phyloP scores from a whole-genome alignment of 2,888 invertebrate genomes.

The Acronicta leporina region DNA sequence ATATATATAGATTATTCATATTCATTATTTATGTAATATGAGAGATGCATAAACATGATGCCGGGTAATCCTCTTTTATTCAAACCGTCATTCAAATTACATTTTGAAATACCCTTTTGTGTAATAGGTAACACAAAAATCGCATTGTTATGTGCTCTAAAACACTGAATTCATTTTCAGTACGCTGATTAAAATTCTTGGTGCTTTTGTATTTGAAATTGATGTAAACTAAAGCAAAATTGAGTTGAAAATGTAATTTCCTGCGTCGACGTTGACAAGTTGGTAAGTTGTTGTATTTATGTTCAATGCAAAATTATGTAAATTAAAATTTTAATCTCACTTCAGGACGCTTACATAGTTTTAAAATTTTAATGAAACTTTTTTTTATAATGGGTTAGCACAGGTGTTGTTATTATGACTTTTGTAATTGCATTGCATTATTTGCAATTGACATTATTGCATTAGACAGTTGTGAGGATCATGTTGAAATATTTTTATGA shows the following conservation, averaged over 20 bases:
- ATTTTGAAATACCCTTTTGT: background rate
- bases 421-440: too few species aligned
- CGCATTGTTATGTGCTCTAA: background rate
- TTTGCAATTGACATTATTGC: too few species aligned
- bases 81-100: too few species aligned
- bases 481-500: too few species aligned
- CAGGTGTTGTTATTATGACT: too few species aligned
- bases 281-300: background rate
- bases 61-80: background rate
- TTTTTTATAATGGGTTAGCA: too few species aligned
- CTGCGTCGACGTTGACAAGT: background rate
- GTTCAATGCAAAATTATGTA: background rate
- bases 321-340: constrained; percentile 1
- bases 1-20: too few species aligned
- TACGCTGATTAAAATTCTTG: background rate
- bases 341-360: background rate
- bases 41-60: background rate
- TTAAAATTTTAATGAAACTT: background rate
- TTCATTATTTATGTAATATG: too few species aligned
- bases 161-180: background rate
- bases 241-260: constrained; percentile 1
- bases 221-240: background rate
- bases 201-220: background rate
- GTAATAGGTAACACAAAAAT: background rate
- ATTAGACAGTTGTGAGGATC: too few species aligned